phyloP scores from a whole-genome alignment of 1,140 invertebrate genomes.

The Micrasema longulum region DNA sequence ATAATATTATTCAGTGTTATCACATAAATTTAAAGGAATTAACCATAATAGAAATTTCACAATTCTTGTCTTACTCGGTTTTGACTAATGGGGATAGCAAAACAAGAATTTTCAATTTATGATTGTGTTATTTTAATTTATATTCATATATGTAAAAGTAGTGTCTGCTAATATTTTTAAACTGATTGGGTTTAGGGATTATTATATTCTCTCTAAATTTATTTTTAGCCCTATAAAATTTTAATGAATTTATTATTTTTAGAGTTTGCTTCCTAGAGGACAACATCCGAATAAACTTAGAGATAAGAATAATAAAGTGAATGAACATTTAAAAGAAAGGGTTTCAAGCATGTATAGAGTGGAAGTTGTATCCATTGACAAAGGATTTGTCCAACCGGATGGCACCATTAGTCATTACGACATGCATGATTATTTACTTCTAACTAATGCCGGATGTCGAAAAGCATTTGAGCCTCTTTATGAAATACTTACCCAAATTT shows the following conservation, averaged over 20 bases:
- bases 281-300: constrained; percentile 83
- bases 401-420: constrained; percentile 87
- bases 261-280: constrained; percentile 87
- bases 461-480: constrained; percentile 86
- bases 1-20: too few relatives aligned
- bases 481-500: constrained; percentile 80
- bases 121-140: neutral
- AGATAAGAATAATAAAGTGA: constrained; percentile 80
- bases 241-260: constrained; percentile 62
- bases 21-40: too few relatives aligned
- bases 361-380: constrained; percentile 80
- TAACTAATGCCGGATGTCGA: constrained; percentile 84
- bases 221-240: too few relatives aligned
- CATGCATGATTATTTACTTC: constrained; percentile 90
- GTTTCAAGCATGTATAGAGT: constrained; percentile 72
- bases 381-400: constrained; percentile 81
- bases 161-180: too few relatives aligned
- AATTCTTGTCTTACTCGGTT: too few relatives aligned
- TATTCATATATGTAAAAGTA: too few relatives aligned
- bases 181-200: too few relatives aligned
- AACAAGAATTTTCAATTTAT: too few relatives aligned
- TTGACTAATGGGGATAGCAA: too few relatives aligned
- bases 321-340: constrained; percentile 75
- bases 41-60: too few relatives aligned
- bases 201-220: too few relatives aligned